A percentile compares a stretch with the other conserved stretches of the same genome.
Evolutionary conservation across 2,113 vertebrate species (phyloP).

Genomic region (Upupa epops): DNA sequence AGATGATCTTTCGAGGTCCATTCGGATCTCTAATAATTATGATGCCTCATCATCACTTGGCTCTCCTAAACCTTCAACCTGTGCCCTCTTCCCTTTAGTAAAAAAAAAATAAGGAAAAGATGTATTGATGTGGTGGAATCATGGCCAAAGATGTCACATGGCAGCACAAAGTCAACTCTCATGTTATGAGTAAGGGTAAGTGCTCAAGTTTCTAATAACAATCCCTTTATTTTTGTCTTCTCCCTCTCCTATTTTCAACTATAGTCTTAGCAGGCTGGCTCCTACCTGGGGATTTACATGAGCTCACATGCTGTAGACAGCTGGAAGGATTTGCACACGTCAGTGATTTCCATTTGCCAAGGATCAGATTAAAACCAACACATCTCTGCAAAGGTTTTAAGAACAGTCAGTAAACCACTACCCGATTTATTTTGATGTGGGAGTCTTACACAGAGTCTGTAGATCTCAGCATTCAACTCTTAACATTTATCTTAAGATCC

Average conservation of each 20-base stretch:
- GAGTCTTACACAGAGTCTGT: rapidly evolving
- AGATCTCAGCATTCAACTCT: rapidly evolving
- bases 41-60: not conserved
- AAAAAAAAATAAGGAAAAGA: not conserved
- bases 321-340: not conserved
- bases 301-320: rapidly evolving
- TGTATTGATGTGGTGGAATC: not conserved
- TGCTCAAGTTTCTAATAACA: not conserved
- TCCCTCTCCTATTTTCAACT: not conserved
- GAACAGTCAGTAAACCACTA: not conserved
- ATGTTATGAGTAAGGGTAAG: not conserved
- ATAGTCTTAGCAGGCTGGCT: not conserved
- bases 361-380: not conserved
- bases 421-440: not conserved
- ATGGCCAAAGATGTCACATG: rapidly evolving
- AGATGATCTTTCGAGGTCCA: too few species aligned
- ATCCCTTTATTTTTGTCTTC: not conserved
- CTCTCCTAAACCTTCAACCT: not conserved
- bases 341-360: not conserved
- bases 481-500: not conserved
- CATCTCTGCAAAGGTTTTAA: not conserved
- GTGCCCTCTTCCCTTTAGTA: not conserved
- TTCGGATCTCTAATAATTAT: too few species aligned
- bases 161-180: not conserved
- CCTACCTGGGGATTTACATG: not conserved